Percentiles rank a stretch among this genome's conserved stretches.
phyloP scores from a whole-genome alignment of 2,797 vertebrate genomes.

The Esox masquinongy region DNA sequence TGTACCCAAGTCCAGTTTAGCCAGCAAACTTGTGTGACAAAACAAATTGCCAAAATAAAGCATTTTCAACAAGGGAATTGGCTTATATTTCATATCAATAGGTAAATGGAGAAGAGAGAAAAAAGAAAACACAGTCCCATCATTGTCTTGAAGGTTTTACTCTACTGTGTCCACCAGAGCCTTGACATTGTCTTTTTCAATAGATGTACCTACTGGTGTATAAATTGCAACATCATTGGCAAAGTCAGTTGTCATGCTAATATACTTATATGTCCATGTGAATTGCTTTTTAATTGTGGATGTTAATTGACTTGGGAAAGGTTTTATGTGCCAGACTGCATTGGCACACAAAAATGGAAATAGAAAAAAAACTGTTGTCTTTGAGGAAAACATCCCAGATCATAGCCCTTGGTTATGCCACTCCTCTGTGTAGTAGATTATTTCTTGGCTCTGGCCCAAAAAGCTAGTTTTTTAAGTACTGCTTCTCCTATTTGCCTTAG shows the following conservation, averaged over 20 bases:
- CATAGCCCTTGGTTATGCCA: slow-evolving; percentile 64
- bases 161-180: slow-evolving; percentile 28
- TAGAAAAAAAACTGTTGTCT: slow-evolving; percentile 46
- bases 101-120: slow-evolving; percentile 44
- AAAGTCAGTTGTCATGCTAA: slow-evolving; percentile 62
- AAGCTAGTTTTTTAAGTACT: slow-evolving; percentile 81
- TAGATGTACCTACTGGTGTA: not conserved
- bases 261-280: slow-evolving; percentile 63
- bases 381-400: slow-evolving; percentile 64
- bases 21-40: slow-evolving; percentile 74
- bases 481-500: slow-evolving; percentile 77
- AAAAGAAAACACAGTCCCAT: slow-evolving; percentile 24
- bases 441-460: slow-evolving; percentile 73
- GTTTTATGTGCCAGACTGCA: slow-evolving; percentile 62
- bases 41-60: slow-evolving; percentile 78
- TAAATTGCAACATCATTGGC: slow-evolving; percentile 32
- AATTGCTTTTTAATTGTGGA: slow-evolving; percentile 71
- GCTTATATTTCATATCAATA: slow-evolving; percentile 71
- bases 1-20: slow-evolving; percentile 73
- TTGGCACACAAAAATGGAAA: slow-evolving; percentile 59
- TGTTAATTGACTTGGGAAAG: slow-evolving; percentile 71
- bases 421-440: slow-evolving; percentile 74
- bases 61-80: slow-evolving; percentile 63
- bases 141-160: slow-evolving; percentile 35
- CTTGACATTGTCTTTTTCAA: not conserved